phyloP scores from a whole-genome alignment of 2,888 invertebrate genomes.

The Epistrophe grossulariae region DNA sequence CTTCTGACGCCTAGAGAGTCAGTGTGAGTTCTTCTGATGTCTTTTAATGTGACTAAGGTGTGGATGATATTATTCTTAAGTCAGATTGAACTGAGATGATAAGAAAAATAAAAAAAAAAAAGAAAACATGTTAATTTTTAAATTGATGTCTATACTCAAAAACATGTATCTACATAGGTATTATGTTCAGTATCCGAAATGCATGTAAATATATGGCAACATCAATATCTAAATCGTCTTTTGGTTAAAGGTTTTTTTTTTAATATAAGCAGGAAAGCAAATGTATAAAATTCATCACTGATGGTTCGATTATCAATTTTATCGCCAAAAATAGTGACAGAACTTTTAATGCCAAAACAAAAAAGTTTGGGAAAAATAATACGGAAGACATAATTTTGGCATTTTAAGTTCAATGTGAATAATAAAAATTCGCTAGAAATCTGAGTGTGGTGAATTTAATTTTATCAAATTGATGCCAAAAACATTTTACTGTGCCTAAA shows the following conservation, averaged over 20 bases:
- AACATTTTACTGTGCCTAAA: too few relatives aligned
- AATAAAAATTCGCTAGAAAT: too few relatives aligned
- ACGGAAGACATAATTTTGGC: too few relatives aligned
- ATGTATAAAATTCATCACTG: too few relatives aligned
- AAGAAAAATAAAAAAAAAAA: not conserved
- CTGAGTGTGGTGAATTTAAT: too few relatives aligned
- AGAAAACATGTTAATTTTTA: slow-evolving; percentile 23
- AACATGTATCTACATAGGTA: not conserved
- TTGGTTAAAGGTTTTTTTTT: not conserved
- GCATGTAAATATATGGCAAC: not conserved
- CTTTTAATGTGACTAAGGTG: slow-evolving; percentile 20
- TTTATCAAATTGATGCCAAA: too few relatives aligned
- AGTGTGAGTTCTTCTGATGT: slow-evolving; percentile 5
- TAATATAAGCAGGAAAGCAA: too few relatives aligned
- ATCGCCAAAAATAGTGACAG: too few relatives aligned
- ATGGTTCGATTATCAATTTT: too few relatives aligned
- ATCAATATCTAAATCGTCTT: not conserved
- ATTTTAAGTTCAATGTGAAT: too few relatives aligned
- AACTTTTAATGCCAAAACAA: too few relatives aligned
- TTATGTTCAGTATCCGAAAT: not conserved
- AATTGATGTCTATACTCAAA: not conserved
- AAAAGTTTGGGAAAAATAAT: too few relatives aligned
- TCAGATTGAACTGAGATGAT: slow-evolving; percentile 5
- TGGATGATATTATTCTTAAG: slow-evolving; percentile 32
- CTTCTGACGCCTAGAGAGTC: slow-evolving; percentile 34